phyloP scores from a whole-genome alignment of 2,888 invertebrate species.

The Limnephilus lunatus region DNA sequence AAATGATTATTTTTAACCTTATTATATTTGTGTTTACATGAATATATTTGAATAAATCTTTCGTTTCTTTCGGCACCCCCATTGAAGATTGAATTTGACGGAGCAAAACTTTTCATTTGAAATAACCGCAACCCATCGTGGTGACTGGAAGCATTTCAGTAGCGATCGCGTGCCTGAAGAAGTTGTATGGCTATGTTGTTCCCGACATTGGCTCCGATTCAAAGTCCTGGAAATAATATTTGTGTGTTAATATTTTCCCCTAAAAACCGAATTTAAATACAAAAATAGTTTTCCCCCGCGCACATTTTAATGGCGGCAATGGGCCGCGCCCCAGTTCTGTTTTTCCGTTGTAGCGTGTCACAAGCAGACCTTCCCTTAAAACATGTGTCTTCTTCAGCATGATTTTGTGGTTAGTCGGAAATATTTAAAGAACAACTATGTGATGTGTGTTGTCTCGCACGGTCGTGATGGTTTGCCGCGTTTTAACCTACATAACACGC shows the following conservation, averaged over 20 bases:
- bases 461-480: conserved; percentile 8
- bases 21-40: neutral
- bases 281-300: conserved; percentile 26
- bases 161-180: conserved; percentile 22
- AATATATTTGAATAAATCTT: neutral
- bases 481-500: neutral
- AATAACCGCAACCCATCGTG: conserved; percentile 23
- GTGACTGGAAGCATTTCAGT: conserved; percentile 10
- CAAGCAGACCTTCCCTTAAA: neutral
- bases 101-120: conserved; percentile 14
- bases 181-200: neutral
- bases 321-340: conserved; percentile 38
- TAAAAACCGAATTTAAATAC: neutral
- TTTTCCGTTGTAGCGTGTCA: conserved; percentile 4
- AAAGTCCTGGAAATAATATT: neutral
- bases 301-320: neutral
- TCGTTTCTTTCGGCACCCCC: neutral
- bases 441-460: neutral
- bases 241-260: conserved; percentile 7
- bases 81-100: neutral
- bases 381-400: neutral
- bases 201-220: neutral
- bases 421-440: neutral
- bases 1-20: neutral
- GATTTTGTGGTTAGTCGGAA: neutral